Evolutionary conservation across 2,888 invertebrate species (phyloP), one percentile per base, ranked within the genome.

Genomic region (Callosobruchus maculatus): DNA sequence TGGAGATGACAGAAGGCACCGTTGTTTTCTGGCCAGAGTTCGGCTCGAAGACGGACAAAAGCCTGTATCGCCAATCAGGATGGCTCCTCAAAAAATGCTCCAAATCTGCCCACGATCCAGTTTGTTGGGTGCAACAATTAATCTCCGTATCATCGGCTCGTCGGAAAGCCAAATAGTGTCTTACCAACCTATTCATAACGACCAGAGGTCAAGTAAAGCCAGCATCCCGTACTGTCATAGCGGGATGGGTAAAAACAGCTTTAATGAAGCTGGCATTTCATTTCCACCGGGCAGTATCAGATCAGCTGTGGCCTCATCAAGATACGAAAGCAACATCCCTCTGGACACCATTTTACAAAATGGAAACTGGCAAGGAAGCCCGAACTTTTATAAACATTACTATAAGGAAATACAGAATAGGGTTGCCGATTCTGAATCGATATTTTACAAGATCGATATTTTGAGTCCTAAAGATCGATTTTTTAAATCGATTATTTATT

Each of bases 21-120:
- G 74, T 82, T 67, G 80, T 79, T 78, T n/a, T n/a, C n/a, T n/a
- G n/a, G n/a, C 80, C 80, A n/a, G 30, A 69, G 20, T 82, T 80
- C 67, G 80, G 81, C 0, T 82, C 80, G 1, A 82, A 81, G 75
- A 82, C 80, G 0, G 80, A 81, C 31, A 73, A 49, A 3, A n/a
- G 0, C n/a, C 21, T 18, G n/a, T 67, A 68, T 49, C 70, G 74
- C 20, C 77, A 78, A 70, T 78, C 75, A 2, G 78, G 76, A 0
- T 79, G 79, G 79, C 75, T 76, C 30, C 71, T 79, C 20, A 22
- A 67, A 20, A 75, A 22, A 20, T 68, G 67, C 49, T 9, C 26
- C 0, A 72, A 78, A n/a, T 7, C 31, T 21, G 21, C 26, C 9
- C 68, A 77, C 13, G 75, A 79, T 67, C 72, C 74, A 0, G 72